Percentiles rank a stretch among this genome's conserved stretches.
Conservation (phyloP, 2,113 vertebrate genomes). For the Eurystomus gularis region DNA sequence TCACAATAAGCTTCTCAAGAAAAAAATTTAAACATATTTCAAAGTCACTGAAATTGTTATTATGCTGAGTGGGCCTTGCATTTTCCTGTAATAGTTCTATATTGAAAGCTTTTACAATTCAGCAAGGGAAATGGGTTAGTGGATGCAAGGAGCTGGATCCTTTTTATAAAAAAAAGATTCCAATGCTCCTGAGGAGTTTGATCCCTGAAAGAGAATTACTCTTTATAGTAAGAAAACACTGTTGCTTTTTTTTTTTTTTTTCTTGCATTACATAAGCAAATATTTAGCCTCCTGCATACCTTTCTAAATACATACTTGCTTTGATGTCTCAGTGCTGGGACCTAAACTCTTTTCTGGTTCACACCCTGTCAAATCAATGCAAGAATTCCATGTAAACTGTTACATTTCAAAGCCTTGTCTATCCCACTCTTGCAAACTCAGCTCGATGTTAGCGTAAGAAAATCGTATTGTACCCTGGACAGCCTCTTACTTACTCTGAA, state of each 20-base stretch:
- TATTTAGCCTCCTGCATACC: background rate
- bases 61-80: background rate
- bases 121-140: background rate
- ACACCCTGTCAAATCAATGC: constrained; percentile 12
- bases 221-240: background rate
- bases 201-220: background rate
- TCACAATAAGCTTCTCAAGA: background rate
- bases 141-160: background rate
- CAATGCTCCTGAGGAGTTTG: background rate
- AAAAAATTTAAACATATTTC: background rate
- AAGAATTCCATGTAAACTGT: background rate
- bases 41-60: background rate
- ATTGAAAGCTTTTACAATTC: background rate
- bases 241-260: background rate
- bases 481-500: background rate
- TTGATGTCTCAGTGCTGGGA: constrained; percentile 12
- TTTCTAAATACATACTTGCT: background rate
- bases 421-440: background rate
- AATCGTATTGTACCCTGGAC: background rate
- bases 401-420: constrained; percentile 28
- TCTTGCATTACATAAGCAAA: background rate
- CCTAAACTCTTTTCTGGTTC: constrained; percentile 42
- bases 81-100: background rate
- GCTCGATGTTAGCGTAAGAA: background rate
- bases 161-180: background rate